Base-by-base conservation (phyloP, 2,113 vertebrate genomes). In the Sisor rabdophorus region DNA sequence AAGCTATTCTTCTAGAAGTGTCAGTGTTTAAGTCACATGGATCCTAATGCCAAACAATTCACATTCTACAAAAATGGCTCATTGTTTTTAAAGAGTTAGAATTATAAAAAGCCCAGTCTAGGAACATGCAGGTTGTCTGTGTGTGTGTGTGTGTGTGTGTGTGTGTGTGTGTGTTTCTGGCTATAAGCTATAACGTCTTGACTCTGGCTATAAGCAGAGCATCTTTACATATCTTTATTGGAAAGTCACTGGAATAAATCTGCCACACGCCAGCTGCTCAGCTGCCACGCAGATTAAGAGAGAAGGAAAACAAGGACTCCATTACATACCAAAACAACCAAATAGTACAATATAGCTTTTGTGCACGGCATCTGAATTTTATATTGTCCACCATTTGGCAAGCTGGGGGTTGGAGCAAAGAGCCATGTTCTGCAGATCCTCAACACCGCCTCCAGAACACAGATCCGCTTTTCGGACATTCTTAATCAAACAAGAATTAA, bases 41-140 rank as follows among this genome's bases (percentile, higher is more conserved):
- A 76, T 78, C 80, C 85, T 84, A 87, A 87, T 79, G 79, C 80
- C 82, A 70, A 82, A 80, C 78, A 78, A 85, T 86, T 87, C 82
- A 84, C 87, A 78, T 64, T 81, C 64, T 82, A 87, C 69, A 71
- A 82, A 86, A 78, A 87, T 86, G 84, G 73, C 73, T 75, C 74
- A 64, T 80, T 77, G 69, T 73, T 83, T 80, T 76, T 77, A 80
- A 81, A 7, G 79, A 76, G 76, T 77, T 78, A 79, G 80, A 76
- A 75, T 77, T 80, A 79, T 77, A 80, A 78, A 80, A 81, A 60
- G 79, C 81, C 52, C 70, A 58, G 74, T 87, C 82, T 26, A 67
- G 80, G 75, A 79, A 78, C 83, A 86, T 88, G 88, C 85, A 86
- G 61, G 69, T 73, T 56, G 36, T 77, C 24, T 61, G 1, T 55